phyloP scores from a whole-genome alignment of 1,140 invertebrate genomes.

The Leptoteleia sp. region DNA sequence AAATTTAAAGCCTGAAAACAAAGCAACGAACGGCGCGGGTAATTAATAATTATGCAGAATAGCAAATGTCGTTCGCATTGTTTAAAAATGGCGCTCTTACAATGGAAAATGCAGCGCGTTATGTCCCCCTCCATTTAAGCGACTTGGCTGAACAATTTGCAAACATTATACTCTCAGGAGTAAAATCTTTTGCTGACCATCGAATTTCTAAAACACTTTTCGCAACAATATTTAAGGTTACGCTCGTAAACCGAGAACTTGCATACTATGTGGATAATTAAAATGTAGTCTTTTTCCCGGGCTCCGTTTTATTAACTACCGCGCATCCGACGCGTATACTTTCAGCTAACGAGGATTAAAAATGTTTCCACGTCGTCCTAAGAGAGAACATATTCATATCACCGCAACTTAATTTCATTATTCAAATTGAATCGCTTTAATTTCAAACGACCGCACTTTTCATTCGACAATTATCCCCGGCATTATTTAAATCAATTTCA shows the following conservation, averaged over 20 bases:
- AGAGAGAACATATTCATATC: conserved; percentile 24
- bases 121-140: no score
- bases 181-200: no score
- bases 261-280: conserved; percentile 46
- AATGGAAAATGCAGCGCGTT: no score
- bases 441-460: neutral
- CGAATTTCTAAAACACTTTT: conserved; percentile 48
- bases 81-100: no score
- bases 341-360: conserved; percentile 28
- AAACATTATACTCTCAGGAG: no score
- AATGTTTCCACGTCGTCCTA: conserved; percentile 21
- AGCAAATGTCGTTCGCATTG: conserved; percentile 33
- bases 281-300: conserved; percentile 33
- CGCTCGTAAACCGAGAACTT: conserved; percentile 63
- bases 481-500: conserved; percentile 3
- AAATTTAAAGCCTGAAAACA: conserved; percentile 33
- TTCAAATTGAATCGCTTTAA: conserved; percentile 14
- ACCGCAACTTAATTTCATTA: conserved; percentile 18
- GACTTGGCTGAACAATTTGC: no score
- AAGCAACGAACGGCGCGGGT: neutral
- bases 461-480: neutral
- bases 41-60: conserved; percentile 40
- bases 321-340: conserved; percentile 10
- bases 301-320: conserved; percentile 25
- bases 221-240: conserved; percentile 58